These are phyloP conservation scores for Stegodyphus dumicola DNA, from an alignment of 1,140 invertebrate genomes.

Conservation along the genomic window DNA sequence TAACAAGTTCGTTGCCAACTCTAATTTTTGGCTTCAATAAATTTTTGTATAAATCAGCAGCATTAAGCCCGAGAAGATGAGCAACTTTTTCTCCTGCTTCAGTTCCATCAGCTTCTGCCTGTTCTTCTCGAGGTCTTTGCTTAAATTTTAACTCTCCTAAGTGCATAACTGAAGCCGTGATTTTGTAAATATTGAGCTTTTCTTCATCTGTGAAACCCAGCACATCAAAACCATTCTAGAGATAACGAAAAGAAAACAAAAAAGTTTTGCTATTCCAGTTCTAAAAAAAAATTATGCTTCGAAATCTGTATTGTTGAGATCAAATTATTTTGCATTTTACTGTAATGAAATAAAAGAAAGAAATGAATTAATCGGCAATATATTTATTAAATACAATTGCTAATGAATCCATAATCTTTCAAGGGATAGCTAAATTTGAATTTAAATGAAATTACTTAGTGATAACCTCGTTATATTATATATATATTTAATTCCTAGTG, in stretches of 20 bases:
- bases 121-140: constrained; percentile 75
- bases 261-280: neutral
- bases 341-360: no score
- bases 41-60: constrained; percentile 73
- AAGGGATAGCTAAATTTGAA: no score
- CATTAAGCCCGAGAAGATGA: constrained; percentile 73
- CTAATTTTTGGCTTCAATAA: constrained; percentile 75
- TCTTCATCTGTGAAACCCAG: constrained; percentile 74
- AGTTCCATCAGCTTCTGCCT: constrained; percentile 76
- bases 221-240: constrained; percentile 73
- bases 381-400: no score
- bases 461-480: no score
- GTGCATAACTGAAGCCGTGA: constrained; percentile 75
- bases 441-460: no score
- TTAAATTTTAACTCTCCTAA: constrained; percentile 76
- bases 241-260: neutral
- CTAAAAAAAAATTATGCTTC: no score
- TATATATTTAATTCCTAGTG: no score
- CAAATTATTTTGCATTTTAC: no score
- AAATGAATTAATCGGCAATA: no score
- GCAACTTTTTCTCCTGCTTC: constrained; percentile 74
- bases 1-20: constrained; percentile 73
- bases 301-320: no score
- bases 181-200: constrained; percentile 74
- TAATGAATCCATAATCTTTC: no score